These are phyloP conservation scores for Drosophila antonietae DNA, from an alignment of 2,888 invertebrate genomes.

Conservation along the genomic window DNA sequence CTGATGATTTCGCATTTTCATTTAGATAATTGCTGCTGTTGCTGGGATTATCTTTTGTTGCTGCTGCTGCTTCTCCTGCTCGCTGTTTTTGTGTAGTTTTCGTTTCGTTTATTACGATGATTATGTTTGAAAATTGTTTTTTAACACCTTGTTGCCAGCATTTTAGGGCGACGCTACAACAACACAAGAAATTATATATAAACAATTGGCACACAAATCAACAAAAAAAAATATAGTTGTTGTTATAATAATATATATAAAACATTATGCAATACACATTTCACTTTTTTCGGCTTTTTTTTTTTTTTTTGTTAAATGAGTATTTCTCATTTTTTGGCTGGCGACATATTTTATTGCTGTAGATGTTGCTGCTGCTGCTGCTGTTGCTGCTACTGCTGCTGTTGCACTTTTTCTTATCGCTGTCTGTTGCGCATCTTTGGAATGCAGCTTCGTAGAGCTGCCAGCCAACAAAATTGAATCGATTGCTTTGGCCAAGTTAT, in stretches of 20 bases:
- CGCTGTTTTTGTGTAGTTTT: slow-evolving; percentile 28
- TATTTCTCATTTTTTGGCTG: slow-evolving; percentile 38
- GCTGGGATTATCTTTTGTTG: slow-evolving; percentile 9
- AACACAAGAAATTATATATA: slow-evolving; percentile 18
- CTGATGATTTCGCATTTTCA: slow-evolving; percentile 77
- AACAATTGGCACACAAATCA: slow-evolving; percentile 29
- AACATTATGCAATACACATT: slow-evolving; percentile 52
- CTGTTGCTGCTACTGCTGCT: slow-evolving; percentile 27
- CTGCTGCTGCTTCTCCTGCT: slow-evolving; percentile 25
- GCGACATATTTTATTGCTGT: slow-evolving; percentile 31
- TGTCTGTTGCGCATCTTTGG: slow-evolving; percentile 72
- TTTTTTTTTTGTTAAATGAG: slow-evolving; percentile 34
- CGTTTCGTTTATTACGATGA: slow-evolving; percentile 27
- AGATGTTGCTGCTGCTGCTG: slow-evolving; percentile 32
- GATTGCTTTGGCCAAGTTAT: slow-evolving; percentile 71
- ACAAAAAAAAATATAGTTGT: slow-evolving; percentile 4
- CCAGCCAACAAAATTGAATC: slow-evolving; percentile 62
- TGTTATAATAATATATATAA: neutral
- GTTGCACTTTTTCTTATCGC: slow-evolving; percentile 65
- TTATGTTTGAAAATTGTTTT: slow-evolving; percentile 56
- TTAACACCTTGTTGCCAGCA: slow-evolving; percentile 64
- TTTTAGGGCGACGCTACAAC: slow-evolving; percentile 51
- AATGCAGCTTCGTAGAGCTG: slow-evolving; percentile 58
- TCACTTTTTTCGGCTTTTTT: slow-evolving; percentile 36
- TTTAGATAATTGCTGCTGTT: slow-evolving; percentile 59